Percentiles rank a stretch among this genome's conserved stretches.
Evolutionary conservation across 2,797 vertebrate species (phyloP).

Genomic region (Anguilla megastoma): DNA sequence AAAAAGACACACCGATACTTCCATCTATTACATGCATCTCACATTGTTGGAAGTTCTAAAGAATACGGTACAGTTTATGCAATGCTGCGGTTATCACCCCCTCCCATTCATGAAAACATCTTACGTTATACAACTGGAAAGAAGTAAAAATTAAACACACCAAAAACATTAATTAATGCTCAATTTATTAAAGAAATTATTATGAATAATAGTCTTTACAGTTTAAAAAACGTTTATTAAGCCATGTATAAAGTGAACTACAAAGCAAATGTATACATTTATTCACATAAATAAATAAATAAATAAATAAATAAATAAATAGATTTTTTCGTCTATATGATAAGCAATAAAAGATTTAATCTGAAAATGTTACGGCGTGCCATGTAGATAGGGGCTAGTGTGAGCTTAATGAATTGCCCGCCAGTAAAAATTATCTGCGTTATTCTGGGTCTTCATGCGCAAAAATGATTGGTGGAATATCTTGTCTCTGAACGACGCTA

Average conservation of each 20-base stretch:
- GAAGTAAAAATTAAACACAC: not conserved
- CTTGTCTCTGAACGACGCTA: not conserved
- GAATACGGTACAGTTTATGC: not conserved
- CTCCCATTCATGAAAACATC: not conserved
- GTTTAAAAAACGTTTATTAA: not conserved
- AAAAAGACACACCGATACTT: not conserved
- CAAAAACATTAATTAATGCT: not conserved
- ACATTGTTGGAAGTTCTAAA: not conserved
- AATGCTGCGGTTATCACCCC: not conserved
- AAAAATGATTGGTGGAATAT: not conserved
- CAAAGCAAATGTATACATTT: not conserved
- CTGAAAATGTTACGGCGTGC: not conserved
- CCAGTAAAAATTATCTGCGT: not conserved
- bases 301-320: not conserved
- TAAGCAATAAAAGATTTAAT: not conserved
- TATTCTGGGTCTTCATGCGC: not conserved
- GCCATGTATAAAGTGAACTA: not conserved
- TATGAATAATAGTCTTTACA: not conserved
- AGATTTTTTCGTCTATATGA: not conserved
- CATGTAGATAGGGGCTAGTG: not conserved
- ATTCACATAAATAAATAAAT: not conserved
- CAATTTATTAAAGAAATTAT: not conserved
- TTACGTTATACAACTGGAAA: not conserved
- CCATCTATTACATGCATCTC: not conserved
- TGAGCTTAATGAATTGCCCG: not conserved